Evolutionary conservation across 2,888 invertebrate species (phyloP).

Genomic region (Phaonia tiefii): DNA sequence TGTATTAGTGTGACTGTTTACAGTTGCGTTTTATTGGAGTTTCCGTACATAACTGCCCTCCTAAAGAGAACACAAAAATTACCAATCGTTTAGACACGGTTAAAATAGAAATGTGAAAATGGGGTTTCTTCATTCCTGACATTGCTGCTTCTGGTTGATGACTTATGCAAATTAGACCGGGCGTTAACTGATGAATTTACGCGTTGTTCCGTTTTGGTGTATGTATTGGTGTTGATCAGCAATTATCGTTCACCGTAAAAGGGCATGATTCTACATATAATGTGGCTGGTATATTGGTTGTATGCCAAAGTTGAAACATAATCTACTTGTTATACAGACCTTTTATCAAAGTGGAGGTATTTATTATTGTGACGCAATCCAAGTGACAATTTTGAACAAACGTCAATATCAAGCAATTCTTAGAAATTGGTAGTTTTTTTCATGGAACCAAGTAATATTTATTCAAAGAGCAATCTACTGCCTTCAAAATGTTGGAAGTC

Average conservation of each 20-base stretch:
- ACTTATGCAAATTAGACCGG: slow-evolving; percentile 23
- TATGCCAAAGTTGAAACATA: too few species aligned
- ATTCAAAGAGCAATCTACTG: too few species aligned
- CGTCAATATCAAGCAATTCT: neutral
- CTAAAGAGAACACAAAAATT: slow-evolving; percentile 10
- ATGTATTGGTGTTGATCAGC: slow-evolving; percentile 12
- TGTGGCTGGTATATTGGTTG: too few species aligned
- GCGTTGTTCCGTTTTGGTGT: slow-evolving; percentile 11
- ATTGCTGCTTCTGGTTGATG: slow-evolving; percentile 11
- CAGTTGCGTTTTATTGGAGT: slow-evolving; percentile 36
- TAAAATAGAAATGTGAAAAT: slow-evolving; percentile 29
- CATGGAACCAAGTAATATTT: neutral
- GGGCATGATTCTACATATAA: too few species aligned
- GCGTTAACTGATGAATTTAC: slow-evolving; percentile 9
- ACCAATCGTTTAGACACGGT: slow-evolving; percentile 4
- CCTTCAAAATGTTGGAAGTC: neutral
- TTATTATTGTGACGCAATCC: slow-evolving; percentile 51
- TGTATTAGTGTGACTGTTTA: slow-evolving; percentile 25
- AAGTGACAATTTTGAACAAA: neutral
- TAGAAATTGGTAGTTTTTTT: too few species aligned
- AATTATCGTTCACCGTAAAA: neutral
- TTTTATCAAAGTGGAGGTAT: neutral
- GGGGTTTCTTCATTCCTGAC: slow-evolving; percentile 14
- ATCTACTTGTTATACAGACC: too few species aligned
- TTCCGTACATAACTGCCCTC: slow-evolving; percentile 30